Evolutionary conservation across 2,113 vertebrate species (phyloP), one percentile per base, ranked within the genome.

Genomic region (Triplophysa dalaica): DNA sequence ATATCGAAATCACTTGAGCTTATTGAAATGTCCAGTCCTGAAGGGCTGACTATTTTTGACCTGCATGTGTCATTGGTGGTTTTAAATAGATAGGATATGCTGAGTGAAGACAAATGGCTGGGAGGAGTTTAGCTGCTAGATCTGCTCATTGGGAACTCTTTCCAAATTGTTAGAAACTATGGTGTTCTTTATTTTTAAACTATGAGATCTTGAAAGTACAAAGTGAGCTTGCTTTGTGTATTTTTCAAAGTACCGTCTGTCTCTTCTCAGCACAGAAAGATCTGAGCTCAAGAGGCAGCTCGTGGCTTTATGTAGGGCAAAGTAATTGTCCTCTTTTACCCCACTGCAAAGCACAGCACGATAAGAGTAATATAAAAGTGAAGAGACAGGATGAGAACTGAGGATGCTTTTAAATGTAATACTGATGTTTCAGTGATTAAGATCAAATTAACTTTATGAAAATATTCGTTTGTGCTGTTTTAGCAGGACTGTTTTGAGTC

Each of bases 21-120:
- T 72, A 33, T 68, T 24, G 87, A 87, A 87, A 79, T 77, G 88
- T 89, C 91, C 89, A 82, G 86, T 84, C 60, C 54, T 62, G 68
- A 22, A 69, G 50, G 56, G 64, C 66, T 83, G 81, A 81, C 92
- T 93, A 93, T 93, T 92, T 94, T 91, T 92, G 85, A 89, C 83
- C 86, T 72, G 83, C 87, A 88, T 77, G 67, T 88, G 89, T 90
- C 87, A 88, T 38, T 79, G 56, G 70, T 21, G n/a, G 64, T 78
- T 86, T 77, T 79, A 80, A 81, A 89, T 90, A 92, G 90, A 90
- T 90, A 83, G 86, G 85, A 81, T 85, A 86, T 90, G 86, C 79
- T 77, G 80, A 85, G 80, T 77, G 62, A 79, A 83, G 77, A 81
- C 22, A 64, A 63, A 66, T 70, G 22, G 70, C 48, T 82, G 70